Evolutionary conservation across 2,888 invertebrate species (phyloP).

Genomic region (Drosophila heteroneura): DNA sequence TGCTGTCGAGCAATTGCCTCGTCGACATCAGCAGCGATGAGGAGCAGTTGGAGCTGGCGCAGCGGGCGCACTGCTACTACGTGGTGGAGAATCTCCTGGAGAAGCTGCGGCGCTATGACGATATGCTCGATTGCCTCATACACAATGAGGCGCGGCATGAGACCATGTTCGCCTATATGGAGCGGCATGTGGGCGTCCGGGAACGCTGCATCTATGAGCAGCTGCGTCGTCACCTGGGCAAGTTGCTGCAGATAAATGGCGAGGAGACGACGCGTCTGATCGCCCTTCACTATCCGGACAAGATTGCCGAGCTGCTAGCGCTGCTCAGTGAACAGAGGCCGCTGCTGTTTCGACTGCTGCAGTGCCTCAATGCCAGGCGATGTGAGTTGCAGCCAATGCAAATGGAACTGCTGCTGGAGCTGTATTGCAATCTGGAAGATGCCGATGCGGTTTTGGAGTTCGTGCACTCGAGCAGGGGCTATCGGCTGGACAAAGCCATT

Average conservation of each 20-base stretch:
- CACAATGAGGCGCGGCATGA: conserved; percentile 88
- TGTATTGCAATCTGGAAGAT: conserved; percentile 88
- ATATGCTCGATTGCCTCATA: conserved; percentile 89
- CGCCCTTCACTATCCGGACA: conserved; percentile 86
- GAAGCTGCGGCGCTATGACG: conserved; percentile 87
- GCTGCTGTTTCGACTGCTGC: conserved; percentile 87
- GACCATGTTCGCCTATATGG: conserved; percentile 88
- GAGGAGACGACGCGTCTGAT: conserved; percentile 88
- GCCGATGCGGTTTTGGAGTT: conserved; percentile 86
- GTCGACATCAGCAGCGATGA: conserved; percentile 87
- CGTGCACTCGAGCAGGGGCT: conserved; percentile 86
- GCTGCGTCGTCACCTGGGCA: conserved; percentile 85
- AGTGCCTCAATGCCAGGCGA: conserved; percentile 86
- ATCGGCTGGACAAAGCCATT: conserved; percentile 88
- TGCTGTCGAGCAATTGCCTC: conserved; percentile 88
- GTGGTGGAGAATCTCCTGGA: conserved; percentile 90
- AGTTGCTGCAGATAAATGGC: conserved; percentile 87
- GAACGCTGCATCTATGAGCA: conserved; percentile 86
- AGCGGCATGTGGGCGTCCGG: conserved; percentile 84
- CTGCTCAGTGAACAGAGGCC: conserved; percentile 60
- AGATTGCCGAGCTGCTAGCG: conserved; percentile 85
- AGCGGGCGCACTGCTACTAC: conserved; percentile 89
- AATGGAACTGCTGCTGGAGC: conserved; percentile 88
- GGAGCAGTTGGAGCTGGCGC: conserved; percentile 88
- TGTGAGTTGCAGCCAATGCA: conserved; percentile 85